Evolutionary conservation across 1,140 invertebrate species (phyloP).

Genomic region (Danaus melanippus): DNA sequence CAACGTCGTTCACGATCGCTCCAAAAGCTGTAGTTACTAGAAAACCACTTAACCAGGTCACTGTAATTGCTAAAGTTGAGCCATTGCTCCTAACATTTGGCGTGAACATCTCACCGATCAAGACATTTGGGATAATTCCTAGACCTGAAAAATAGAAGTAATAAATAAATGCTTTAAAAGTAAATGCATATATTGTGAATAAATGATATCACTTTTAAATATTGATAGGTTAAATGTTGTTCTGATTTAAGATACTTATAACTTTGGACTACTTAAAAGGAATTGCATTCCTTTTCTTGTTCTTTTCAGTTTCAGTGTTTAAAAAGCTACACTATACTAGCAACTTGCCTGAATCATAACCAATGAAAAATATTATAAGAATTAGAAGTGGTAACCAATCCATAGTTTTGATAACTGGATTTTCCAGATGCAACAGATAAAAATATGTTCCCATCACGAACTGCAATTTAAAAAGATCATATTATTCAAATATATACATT

Average conservation of each 20-base stretch:
- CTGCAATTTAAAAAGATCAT: slow-evolving; percentile 22
- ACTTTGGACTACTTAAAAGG: background rate
- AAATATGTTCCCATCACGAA: slow-evolving; percentile 24
- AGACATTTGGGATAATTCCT: no score
- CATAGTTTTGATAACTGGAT: slow-evolving; percentile 9
- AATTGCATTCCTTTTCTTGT: no score
- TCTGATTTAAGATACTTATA: background rate
- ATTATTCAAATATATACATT: background rate
- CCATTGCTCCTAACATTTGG: no score
- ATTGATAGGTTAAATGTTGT: no score
- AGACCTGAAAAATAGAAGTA: slow-evolving; percentile 16
- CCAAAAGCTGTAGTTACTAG: no score
- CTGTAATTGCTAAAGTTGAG: no score
- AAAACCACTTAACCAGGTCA: no score
- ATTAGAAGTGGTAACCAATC: slow-evolving; percentile 27
- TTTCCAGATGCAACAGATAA: background rate
- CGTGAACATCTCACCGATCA: no score
- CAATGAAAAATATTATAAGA: slow-evolving; percentile 25
- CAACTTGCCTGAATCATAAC: slow-evolving; percentile 27
- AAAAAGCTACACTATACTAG: background rate
- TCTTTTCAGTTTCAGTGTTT: background rate
- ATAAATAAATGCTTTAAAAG: background rate
- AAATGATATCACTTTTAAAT: no score
- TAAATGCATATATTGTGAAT: background rate
- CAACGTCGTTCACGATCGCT: no score